Evolutionary conservation across 2,888 invertebrate species (phyloP).

Genomic region (Heliconius erato): DNA sequence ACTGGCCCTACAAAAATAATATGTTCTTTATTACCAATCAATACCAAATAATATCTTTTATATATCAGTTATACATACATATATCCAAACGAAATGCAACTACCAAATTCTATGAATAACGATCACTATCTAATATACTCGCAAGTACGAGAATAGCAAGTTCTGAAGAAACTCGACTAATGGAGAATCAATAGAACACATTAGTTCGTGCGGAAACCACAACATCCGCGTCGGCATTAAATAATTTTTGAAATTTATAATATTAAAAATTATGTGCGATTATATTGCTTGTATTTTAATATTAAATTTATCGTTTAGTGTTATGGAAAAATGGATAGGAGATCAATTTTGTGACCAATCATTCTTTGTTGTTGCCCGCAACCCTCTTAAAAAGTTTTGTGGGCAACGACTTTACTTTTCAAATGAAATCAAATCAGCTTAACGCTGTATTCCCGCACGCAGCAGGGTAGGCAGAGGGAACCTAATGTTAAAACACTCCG

Average conservation of each 20-base stretch:
- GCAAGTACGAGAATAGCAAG: neutral
- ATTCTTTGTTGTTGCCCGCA: too few species aligned
- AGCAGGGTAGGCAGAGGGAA: neutral
- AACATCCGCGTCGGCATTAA: conserved; percentile 2
- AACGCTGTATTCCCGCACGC: neutral
- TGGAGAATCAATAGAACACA: conserved; percentile 36
- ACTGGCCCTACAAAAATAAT: neutral
- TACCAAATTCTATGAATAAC: conserved; percentile 6
- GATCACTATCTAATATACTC: conserved; percentile 12
- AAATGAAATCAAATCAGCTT: neutral
- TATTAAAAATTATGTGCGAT: too few species aligned
- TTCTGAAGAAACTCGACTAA: conserved; percentile 28
- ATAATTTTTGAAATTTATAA: neutral
- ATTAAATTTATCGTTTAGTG: too few species aligned
- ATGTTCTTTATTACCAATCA: neutral
- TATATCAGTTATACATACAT: neutral
- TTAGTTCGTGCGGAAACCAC: neutral
- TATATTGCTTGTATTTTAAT: too few species aligned
- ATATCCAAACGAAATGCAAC: neutral
- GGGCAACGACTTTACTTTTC: neutral
- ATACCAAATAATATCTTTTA: neutral
- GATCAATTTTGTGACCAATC: too few species aligned
- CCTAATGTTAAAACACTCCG: too few species aligned
- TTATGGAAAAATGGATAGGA: too few species aligned
- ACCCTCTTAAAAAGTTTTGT: too few species aligned